These are phyloP conservation scores for Oceanodroma leucorhoa DNA, from an alignment of 2,797 vertebrate genomes.

Conservation along the genomic window DNA sequence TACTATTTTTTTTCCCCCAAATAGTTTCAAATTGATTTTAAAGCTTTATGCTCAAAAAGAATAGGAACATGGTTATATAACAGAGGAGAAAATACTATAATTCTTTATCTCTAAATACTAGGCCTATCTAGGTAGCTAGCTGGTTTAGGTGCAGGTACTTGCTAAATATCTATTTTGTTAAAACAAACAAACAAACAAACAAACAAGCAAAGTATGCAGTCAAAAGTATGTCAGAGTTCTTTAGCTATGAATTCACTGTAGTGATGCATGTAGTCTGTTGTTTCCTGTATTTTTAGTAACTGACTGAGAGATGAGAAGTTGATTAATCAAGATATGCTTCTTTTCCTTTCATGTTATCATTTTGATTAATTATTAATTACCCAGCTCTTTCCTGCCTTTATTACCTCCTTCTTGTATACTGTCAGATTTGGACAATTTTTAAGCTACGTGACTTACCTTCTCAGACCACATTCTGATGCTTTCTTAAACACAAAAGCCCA, in stretches of 20 bases:
- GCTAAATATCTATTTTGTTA: background rate
- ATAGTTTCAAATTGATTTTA: background rate
- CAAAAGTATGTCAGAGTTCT: background rate
- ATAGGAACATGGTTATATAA: background rate
- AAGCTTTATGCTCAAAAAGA: background rate
- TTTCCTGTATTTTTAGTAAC: background rate
- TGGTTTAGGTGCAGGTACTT: background rate
- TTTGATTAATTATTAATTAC: conserved; percentile 40
- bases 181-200: background rate
- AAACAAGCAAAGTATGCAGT: background rate
- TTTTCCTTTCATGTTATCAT: background rate
- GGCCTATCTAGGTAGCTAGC: background rate
- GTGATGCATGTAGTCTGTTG: background rate
- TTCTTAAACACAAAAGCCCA: background rate
- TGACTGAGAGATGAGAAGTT: background rate
- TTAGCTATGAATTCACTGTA: background rate
- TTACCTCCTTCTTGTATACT: background rate
- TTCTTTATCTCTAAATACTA: background rate
- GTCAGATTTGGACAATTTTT: background rate
- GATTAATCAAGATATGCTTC: background rate
- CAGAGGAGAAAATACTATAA: background rate
- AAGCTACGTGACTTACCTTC: background rate
- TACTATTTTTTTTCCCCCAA: rapidly evolving
- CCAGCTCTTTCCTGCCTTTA: background rate
- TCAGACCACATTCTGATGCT: background rate